Evolutionary conservation across 2,888 invertebrate species (phyloP), one percentile per base, ranked within the genome.

Genomic region (Mimachlamys varia): DNA sequence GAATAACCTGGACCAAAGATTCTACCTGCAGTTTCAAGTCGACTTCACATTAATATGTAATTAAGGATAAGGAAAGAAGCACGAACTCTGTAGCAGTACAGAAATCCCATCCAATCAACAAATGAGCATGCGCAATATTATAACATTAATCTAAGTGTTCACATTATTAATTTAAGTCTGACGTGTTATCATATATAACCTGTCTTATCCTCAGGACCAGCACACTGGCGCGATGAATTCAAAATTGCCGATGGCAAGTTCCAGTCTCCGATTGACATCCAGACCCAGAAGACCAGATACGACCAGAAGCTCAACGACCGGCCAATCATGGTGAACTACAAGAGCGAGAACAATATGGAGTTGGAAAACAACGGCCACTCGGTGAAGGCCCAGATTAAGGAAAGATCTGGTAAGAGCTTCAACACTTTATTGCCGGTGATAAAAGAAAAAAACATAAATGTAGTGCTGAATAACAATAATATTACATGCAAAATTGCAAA

Each of bases 201-300:
- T n/a, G n/a, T 58, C 37, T 88, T 50, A 76, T 89, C 89, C 49
- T 12, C 89, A 94, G 94, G 94, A 55, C 94, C 94, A 13, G 17
- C 12, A 2, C 90, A 89, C 1, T 94, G 94, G 94, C 27, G 5
- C 17, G 89, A 90, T 17, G 50, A 49, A 49, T 93, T 89, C 37
- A 90, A 92, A 0, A 89, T 93, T 49, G 93, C 93, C 19, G 88
- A 55, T 0, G 94, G 93, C 33, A 50, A 90, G 0, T 89, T 92
- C 15, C 94, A 94, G 89, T 94, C 94, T 10, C 94, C 94, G 0
- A 93, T 94, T 22, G 91, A 94, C 88, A 93, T 94, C 15, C 55
- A 88, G 58, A 92, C 92, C n/a, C 62, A 90, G 37, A 7, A 62
- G 0, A 92, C 92, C 7, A 15, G 55, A n/a, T 92, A 89, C 89